Base-by-base conservation (phyloP, 2,888 invertebrate species). In the Parelbella ahira region DNA sequence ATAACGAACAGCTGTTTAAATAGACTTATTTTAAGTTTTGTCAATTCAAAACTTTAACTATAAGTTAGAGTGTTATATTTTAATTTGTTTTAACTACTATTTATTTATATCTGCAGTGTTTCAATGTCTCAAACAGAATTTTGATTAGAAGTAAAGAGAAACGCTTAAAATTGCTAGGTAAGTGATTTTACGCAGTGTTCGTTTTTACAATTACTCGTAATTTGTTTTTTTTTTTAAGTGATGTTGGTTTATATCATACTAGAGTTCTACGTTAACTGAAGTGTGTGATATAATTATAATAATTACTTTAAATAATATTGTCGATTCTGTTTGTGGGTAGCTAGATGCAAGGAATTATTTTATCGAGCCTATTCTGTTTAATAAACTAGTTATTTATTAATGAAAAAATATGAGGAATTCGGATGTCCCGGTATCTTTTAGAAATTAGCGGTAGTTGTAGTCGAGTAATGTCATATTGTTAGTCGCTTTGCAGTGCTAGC, bases 11-110 rank as follows among this genome's bases (percentile, higher is more conserved):
- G 66, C 68, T 63, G 73, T 75, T 78, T 72, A 70, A 65, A 15
- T 73, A 73, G 64, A 82, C 87, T 87, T 87, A 86, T 87, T 86
- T 83, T 86, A 80, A 78, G 87, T 87, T 87, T 87, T 87, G 86
- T 70, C 71, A 51, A 74, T 75, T 75, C 86, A 87, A 87, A 87
- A 87, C 87, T 86, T 81, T 84, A 82, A 86, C 82, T 84, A 86
- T 87, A 84, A 87, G 87, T 87, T 87, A 83, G 76, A 80, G 76
- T 71, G 72, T 75, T 81, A 64, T 76, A 68, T 79, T 77, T 74
- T 70, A 66, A 71, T 51, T 67, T 64, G 2, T 15, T 15, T 15
- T 15, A 15, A 15, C 4, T 65, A 72, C 63, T 82, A 84, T 84
- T 84, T 83, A 82, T 84, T 83, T 68, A 63, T 71, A 68, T 65